Evolutionary conservation across 2,113 vertebrate genomes (phyloP).

Genomic region (Collichthys lucidus): DNA sequence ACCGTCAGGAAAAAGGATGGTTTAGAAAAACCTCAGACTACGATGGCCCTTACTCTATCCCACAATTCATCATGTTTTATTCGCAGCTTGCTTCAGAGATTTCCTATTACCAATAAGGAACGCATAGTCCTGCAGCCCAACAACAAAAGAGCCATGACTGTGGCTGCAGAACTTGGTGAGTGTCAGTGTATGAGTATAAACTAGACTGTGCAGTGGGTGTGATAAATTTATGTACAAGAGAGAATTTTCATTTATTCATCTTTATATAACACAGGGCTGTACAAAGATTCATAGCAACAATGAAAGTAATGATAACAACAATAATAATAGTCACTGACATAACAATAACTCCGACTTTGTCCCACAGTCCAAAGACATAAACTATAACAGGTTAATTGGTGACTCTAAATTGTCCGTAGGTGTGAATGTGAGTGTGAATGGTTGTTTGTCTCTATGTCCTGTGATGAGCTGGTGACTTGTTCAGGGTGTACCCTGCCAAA

Average conservation of each 20-base stretch:
- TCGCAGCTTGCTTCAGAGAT: constrained; percentile 87
- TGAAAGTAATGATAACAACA: no score
- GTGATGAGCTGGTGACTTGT: no score
- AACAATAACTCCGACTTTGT: no score
- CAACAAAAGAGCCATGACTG: constrained; percentile 80
- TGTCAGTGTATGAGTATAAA: constrained; percentile 22
- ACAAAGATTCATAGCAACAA: neutral
- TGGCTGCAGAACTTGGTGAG: constrained; percentile 85
- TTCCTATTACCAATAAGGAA: constrained; percentile 91
- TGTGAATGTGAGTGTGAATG: no score
- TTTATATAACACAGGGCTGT: neutral
- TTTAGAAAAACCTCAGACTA: constrained; percentile 78
- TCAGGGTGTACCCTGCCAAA: no score
- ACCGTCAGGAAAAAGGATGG: constrained; percentile 91
- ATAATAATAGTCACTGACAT: no score
- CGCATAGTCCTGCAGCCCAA: constrained; percentile 87
- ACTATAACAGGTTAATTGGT: no score
- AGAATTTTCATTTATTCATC: neutral
- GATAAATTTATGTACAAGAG: neutral
- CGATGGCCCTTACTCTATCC: constrained; percentile 87
- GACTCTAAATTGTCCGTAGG: no score
- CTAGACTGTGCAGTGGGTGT: neutral
- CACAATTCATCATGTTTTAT: constrained; percentile 84
- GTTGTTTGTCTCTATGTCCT: no score
- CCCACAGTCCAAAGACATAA: no score